Evolutionary conservation across 2,888 invertebrate genomes (phyloP), one percentile per base, ranked within the genome.

Genomic region (Agonopterix alstromeriana): DNA sequence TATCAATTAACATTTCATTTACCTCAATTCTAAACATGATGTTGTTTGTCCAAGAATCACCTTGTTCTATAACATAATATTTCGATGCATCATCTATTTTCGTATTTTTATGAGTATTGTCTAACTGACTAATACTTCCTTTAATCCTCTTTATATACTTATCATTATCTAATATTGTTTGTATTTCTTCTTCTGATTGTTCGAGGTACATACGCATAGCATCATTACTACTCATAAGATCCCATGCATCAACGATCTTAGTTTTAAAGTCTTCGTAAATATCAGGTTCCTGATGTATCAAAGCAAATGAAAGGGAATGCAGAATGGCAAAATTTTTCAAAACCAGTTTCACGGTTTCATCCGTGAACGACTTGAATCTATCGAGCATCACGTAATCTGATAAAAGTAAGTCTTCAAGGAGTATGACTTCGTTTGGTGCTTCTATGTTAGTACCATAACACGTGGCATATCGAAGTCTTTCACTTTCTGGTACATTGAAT

Each of bases 371-470:
- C 5, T 17, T 42, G 11, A 65, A 57, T 57, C 64, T 62, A 44
- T 72, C 61, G 1, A 69, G 41, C 58, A 72, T 70, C 9, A 49
- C 42, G 48, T 58, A 71, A 36, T 60, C 53, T 8, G 48, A 47
- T 2, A 53, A 56, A 1, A 47, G 58, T 5, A 77, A 52, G 53
- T 77, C 77, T 59, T 74, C 72, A n/a, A 77, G 49, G 9, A 74
- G 48, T 10, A 77, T 61, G 0, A 73, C 56, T 61, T 77, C 76
- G 27, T 71, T 48, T 0, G 61, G 61, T 11, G 53, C 51, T 49
- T 67, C 66, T 0, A 45, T 43, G 2, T 53, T 50, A 3, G 56
- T 51, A 10, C 72, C 74, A 17, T 71, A 73, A 42, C 70, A 73
- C 2, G 47, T 46, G 0, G 75, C 64, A 47, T 56, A 66, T 42